phyloP scores from a whole-genome alignment of 2,797 vertebrate species.

The Poeciliopsis paucimaculata region DNA sequence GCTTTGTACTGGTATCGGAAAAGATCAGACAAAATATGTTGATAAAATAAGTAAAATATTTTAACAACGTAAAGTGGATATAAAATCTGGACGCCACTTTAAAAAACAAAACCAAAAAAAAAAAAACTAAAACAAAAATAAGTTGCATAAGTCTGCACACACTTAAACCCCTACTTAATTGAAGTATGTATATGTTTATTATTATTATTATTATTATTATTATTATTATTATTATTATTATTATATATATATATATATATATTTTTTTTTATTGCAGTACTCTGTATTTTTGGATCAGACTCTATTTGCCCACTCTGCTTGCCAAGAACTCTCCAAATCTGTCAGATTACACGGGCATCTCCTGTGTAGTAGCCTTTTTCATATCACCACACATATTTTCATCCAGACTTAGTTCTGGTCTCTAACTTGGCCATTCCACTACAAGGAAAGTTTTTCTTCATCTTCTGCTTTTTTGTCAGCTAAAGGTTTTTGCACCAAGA shows the following conservation, averaged over 20 bases:
- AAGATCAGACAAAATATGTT: not conserved
- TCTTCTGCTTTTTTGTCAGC: not conserved
- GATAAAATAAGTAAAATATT: slow-evolving; percentile 7
- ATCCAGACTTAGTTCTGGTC: not conserved
- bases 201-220: too few relatives aligned
- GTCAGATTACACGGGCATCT: not conserved
- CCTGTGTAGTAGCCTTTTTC: not conserved
- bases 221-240: too few relatives aligned
- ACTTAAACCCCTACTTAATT: not conserved
- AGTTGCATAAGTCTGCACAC: not conserved
- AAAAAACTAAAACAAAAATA: not conserved
- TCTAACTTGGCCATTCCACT: not conserved
- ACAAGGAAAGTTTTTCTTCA: not conserved
- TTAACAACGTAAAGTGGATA: not conserved
- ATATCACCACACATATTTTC: not conserved
- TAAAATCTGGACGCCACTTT: not conserved
- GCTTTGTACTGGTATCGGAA: not conserved
- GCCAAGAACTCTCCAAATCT: not conserved
- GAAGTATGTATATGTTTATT: not conserved
- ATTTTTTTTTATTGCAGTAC: not conserved
- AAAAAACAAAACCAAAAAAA: not conserved
- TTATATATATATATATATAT: too few relatives aligned
- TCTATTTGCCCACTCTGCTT: not conserved
- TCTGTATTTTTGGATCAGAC: not conserved
- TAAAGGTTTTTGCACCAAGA: not conserved